Conservation (phyloP, 2,113 vertebrate genomes). For the Egretta garzetta region DNA sequence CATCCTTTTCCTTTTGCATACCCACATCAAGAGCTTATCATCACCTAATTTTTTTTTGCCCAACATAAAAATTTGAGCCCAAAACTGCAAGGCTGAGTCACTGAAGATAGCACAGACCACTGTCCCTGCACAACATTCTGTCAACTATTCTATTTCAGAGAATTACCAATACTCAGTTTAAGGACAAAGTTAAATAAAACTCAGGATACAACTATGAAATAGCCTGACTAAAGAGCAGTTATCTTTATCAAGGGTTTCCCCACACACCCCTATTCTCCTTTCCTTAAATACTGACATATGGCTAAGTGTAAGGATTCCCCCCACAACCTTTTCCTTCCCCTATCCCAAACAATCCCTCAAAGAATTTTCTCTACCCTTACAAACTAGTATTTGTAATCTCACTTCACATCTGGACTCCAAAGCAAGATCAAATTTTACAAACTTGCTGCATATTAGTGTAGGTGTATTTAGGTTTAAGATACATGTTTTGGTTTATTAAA, state of each 20-base stretch:
- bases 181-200: not conserved
- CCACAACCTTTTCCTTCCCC: not conserved
- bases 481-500: not conserved
- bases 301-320: not conserved
- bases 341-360: not conserved
- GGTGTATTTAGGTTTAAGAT: not conserved
- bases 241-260: not conserved
- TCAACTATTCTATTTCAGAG: not conserved
- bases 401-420: not conserved
- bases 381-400: not conserved
- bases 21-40: not conserved
- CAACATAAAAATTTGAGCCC: not conserved
- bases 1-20: not conserved
- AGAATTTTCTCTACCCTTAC: not conserved
- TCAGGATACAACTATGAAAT: not conserved
- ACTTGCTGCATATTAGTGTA: not conserved
- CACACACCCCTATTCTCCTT: not conserved
- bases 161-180: not conserved
- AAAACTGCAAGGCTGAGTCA: not conserved
- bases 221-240: not conserved
- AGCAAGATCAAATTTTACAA: not conserved
- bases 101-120: not conserved
- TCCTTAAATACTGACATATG: not conserved
- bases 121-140: not conserved
- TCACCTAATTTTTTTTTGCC: not conserved